Percentiles rank a stretch among this genome's conserved stretches.
Conservation (phyloP, 2,113 vertebrate species). For the Rana temporaria region DNA sequence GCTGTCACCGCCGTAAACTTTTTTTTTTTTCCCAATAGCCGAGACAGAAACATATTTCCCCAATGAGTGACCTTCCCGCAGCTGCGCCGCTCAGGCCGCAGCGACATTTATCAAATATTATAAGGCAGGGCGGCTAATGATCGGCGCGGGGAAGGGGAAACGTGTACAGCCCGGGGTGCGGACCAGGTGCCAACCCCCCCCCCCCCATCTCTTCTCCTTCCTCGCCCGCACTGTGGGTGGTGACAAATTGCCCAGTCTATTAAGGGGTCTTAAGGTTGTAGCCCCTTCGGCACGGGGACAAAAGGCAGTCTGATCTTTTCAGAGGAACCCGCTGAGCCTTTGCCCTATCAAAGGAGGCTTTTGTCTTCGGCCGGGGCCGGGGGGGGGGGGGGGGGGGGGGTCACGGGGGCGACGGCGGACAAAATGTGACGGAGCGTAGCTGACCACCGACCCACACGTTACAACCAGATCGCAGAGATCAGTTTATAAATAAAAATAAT, state of each 20-base stretch:
- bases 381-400: no score
- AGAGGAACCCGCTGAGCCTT: constrained; percentile 44
- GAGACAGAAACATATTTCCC: constrained; percentile 85
- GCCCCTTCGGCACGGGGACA: constrained; percentile 56
- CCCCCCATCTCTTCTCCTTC: no score
- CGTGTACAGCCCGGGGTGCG: constrained; percentile 71
- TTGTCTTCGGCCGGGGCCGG: background rate
- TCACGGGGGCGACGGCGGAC: no score
- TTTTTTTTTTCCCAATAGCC: constrained; percentile 78
- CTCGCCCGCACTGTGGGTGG: constrained; percentile 74
- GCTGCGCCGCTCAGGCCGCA: constrained; percentile 61
- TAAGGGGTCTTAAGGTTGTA: constrained; percentile 61
- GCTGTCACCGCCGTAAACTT: constrained; percentile 80
- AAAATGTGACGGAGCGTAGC: background rate
- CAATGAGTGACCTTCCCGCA: constrained; percentile 80
- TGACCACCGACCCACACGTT: background rate
- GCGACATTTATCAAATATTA: constrained; percentile 78
- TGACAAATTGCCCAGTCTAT: constrained; percentile 78
- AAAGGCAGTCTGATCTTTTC: constrained; percentile 58
- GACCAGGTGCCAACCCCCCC: constrained; percentile 71
- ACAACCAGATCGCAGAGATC: background rate
- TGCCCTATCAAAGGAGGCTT: constrained; percentile 1
- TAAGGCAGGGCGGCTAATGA: constrained; percentile 62
- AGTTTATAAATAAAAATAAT: no score
- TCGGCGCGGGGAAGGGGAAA: no score